Evolutionary conservation across 1,140 invertebrate genomes (phyloP).

Genomic region (Bacillus rossius): DNA sequence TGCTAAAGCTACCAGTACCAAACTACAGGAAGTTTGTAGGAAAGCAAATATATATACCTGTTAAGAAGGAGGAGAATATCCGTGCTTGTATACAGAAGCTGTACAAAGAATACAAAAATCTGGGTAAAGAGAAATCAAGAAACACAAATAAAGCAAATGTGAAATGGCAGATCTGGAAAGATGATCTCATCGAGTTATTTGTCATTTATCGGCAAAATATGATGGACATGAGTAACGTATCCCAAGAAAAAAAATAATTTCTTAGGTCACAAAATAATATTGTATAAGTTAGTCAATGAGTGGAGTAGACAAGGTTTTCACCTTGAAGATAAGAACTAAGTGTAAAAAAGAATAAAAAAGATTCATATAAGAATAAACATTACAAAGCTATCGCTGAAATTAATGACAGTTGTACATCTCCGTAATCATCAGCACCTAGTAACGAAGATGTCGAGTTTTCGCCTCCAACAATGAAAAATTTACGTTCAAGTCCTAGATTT

Average conservation of each 20-base stretch:
- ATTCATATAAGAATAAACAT: slow-evolving; percentile 16
- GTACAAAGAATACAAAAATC: slow-evolving; percentile 15
- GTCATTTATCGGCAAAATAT: slow-evolving; percentile 7
- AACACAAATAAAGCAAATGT: no score
- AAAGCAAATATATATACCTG: slow-evolving; percentile 7
- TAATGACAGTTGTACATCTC: not conserved
- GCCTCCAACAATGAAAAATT: slow-evolving; percentile 7
- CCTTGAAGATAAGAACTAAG: slow-evolving; percentile 12
- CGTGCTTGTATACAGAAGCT: slow-evolving; percentile 6
- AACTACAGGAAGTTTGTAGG: slow-evolving; percentile 4
- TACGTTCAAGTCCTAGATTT: not conserved
- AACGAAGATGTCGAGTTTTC: slow-evolving; percentile 5
- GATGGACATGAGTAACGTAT: slow-evolving; percentile 14
- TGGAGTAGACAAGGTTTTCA: slow-evolving; percentile 9
- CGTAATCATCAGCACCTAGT: slow-evolving; percentile 10
- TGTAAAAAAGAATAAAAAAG: slow-evolving; percentile 3
- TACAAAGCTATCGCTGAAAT: slow-evolving; percentile 12
- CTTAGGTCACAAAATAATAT: slow-evolving; percentile 12
- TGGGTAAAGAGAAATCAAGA: slow-evolving; percentile 18
- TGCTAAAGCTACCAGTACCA: no score
- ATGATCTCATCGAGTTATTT: slow-evolving; percentile 5
- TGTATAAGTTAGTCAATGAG: slow-evolving; percentile 7
- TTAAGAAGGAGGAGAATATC: no score
- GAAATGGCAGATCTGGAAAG: slow-evolving; percentile 13
- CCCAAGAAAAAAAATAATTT: slow-evolving; percentile 16